Evolutionary conservation across 2,113 vertebrate species (phyloP).

Genomic region (Nothoprocta perdicaria): DNA sequence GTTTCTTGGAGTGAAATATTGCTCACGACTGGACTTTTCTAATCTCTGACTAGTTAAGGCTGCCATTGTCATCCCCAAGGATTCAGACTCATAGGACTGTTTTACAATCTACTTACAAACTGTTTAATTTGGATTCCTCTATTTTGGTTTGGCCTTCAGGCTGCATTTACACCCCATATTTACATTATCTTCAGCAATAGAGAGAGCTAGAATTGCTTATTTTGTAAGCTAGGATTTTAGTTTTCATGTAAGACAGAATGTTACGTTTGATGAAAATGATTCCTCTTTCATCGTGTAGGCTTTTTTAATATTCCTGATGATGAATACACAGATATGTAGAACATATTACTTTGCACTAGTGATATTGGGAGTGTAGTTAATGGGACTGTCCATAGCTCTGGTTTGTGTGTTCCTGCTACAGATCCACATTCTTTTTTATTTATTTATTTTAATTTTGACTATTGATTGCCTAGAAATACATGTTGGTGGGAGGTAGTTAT

Average conservation of each 20-base stretch:
- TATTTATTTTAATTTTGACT: neutral
- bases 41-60: neutral
- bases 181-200: neutral
- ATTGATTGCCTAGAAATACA: neutral
- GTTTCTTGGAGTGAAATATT: neutral
- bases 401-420: neutral
- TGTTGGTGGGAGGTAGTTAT: neutral
- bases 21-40: neutral
- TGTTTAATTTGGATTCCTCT: neutral
- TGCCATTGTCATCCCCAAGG: neutral
- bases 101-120: neutral
- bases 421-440: neutral
- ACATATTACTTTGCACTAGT: neutral
- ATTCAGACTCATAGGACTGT: neutral
- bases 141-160: neutral
- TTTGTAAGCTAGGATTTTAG: neutral
- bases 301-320: neutral
- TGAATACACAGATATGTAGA: neutral
- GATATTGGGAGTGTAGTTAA: neutral
- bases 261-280: neutral
- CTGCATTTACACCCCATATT: neutral
- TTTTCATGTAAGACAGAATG: neutral
- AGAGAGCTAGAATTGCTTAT: neutral
- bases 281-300: neutral
- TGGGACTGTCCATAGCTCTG: neutral